Base-by-base conservation (phyloP, 1,140 invertebrate genomes). In the Zaprionus camerounensis region DNA sequence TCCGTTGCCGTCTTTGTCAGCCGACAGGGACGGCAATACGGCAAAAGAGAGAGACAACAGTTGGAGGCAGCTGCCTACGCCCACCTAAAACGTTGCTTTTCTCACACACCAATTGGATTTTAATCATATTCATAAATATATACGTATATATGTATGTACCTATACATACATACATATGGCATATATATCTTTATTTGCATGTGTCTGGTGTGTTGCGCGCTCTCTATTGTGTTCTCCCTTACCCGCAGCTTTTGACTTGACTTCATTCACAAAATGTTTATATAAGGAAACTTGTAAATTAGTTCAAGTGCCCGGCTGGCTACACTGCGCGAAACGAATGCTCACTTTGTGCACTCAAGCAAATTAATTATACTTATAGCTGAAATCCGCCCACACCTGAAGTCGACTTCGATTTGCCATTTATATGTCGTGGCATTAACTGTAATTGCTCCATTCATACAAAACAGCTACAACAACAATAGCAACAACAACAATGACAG, bases 261-360 rank as follows among this genome's bases (percentile, higher is more conserved):
- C 64, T 88, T 81, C 75, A 88, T 90, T 90, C 85, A 79, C 62
- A 68, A 90, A 78, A 78, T 81, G 85, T 57, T 79, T 80, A 90
- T 71, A 88, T 88, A 88, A 76, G 84, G 84, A 84, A 90, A 85
- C 86, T 90, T 85, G 86, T 90, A 87, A 82, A 85, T 90, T 90
- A 90, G 85, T 90, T 90, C 81, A 81, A 90, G 84, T 85, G 71
- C 66, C 44, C 34, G 5, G 38, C 22, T 26, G 9, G 49, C 26
- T 82, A 85, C 81, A 90, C 85, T 90, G 82, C 62, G 76, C 85
- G 56, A 90, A 88, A 85, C 59, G 71, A 64, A 86, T 71, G 58
- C 26, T 66, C 53, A 56, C 38, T 63, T 22, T 38, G 65, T 58
- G 22, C 66, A 78, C 26, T 71, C 71, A 34, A 76, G 75, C 76